These are phyloP conservation scores for Cnemophilus loriae DNA, from an alignment of 2,113 vertebrate genomes.

Conservation along the genomic window DNA sequence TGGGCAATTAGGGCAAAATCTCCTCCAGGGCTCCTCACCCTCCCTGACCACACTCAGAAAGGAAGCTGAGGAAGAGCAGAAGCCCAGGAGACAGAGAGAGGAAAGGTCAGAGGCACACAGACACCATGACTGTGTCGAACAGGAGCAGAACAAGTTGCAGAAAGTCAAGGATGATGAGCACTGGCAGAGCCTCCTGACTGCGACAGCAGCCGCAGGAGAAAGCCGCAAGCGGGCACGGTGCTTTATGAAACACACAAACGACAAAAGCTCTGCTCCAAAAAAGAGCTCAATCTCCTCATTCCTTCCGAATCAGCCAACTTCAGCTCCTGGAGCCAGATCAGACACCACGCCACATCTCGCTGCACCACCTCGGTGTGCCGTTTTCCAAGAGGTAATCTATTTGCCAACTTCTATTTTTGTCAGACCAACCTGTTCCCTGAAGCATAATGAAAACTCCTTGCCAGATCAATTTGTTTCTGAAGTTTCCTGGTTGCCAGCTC, in stretches of 20 bases:
- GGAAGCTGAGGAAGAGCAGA: neutral
- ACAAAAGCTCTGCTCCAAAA: constrained; percentile 20
- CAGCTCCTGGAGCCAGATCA: neutral
- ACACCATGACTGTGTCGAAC: neutral
- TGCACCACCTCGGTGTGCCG: neutral
- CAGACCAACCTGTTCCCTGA: constrained; percentile 55
- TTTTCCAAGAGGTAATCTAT: constrained; percentile 40
- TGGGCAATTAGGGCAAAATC: neutral
- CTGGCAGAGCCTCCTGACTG: constrained; percentile 1
- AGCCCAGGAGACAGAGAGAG: neutral
- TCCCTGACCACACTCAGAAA: neutral
- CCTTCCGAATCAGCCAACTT: neutral
- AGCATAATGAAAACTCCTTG: constrained; percentile 52
- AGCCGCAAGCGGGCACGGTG: neutral
- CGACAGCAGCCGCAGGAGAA: accelerated
- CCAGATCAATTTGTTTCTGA: constrained; percentile 59
- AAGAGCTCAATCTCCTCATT: neutral
- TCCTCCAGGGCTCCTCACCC: neutral
- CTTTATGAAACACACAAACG: neutral
- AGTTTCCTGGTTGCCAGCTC: constrained; percentile 50
- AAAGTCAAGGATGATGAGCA: neutral
- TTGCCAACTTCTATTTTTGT: constrained; percentile 61
- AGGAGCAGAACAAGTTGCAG: neutral
- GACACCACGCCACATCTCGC: neutral
- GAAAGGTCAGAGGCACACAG: neutral